A percentile compares a stretch with the other conserved stretches of the same genome.
These are phyloP conservation scores for Cnemophilus loriae DNA, from an alignment of 2,113 vertebrate species.

Conservation along the genomic window DNA sequence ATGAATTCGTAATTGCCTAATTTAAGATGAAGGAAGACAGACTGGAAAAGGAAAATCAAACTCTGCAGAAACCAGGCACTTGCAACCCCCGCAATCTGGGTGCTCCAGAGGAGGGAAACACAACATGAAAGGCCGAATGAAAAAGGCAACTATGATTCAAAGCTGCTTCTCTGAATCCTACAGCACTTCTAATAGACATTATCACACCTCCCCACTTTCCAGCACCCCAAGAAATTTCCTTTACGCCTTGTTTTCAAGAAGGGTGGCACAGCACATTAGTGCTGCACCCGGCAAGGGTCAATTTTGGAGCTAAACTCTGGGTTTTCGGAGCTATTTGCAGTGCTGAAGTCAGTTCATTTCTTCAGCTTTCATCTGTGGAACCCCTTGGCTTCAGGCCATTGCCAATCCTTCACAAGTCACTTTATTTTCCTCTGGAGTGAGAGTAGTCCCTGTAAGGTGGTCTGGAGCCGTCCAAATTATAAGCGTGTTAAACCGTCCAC, in stretches of 20 bases:
- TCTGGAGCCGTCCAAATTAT: background rate
- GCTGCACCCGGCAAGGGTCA: background rate
- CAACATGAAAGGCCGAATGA: background rate
- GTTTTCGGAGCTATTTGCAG: background rate
- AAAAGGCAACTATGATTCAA: background rate
- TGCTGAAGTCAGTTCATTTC: background rate
- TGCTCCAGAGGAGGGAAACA: background rate
- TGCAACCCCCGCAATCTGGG: background rate
- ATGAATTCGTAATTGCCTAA: background rate
- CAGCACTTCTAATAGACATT: background rate
- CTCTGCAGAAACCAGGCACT: background rate
- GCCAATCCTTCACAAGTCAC: background rate
- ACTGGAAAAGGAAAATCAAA: background rate
- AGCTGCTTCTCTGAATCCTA: background rate
- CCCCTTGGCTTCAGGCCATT: background rate
- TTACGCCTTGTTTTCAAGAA: background rate
- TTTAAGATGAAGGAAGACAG: background rate
- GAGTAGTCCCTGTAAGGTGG: background rate
- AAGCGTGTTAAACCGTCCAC: background rate
- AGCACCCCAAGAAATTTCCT: background rate
- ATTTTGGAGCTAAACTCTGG: background rate
- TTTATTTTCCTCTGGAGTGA: background rate
- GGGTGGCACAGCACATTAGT: background rate
- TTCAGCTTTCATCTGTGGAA: background rate
- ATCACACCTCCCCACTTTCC: background rate